Base-by-base conservation (phyloP, 2,113 vertebrate genomes). In the Ptilonorhynchus violaceus region DNA sequence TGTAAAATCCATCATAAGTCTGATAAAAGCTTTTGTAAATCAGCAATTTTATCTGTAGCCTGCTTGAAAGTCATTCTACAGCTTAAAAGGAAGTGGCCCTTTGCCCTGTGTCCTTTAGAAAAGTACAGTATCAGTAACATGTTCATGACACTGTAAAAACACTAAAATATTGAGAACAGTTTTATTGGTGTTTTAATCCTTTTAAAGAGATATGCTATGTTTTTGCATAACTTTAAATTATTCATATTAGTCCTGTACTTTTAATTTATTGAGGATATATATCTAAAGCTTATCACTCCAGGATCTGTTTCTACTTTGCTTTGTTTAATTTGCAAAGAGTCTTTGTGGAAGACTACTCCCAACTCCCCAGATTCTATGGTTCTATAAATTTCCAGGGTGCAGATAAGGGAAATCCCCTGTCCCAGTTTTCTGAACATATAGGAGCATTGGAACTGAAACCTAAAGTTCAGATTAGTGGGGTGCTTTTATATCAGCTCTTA, bases 1-100 rank as follows among this genome's bases (percentile, higher is more conserved):
- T 96, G 96, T 97, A 96, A 98, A 97, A 98, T 95, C 92, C 86
- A 98, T 96, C 96, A 92, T 89, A 94, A 95, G 94, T 59, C 88
- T 82, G 97, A 98, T 96, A 98, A 98, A 98, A 98, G 92, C 85
- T 96, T 98, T 97, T 31, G 46, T 96, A 97, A 97, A 96, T 96
- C 95, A 96, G 83, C 85, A 97, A 91, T 88, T 97, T 98, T 97
- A 97, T 97, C 97, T 97, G 78, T 89, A 88, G 93, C 90, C 96
- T 95, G 55, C 93, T 97, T 96, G 95, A 96, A 97, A 97, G 77
- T 95, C 20, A 82, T 92, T 98, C 75, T 90, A 59, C 22, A 93
- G 50, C 87, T 98, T 96, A 95, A 97, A 96, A 95, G 85, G 67
- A 91, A 78, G 58, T 62, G 60, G 58, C 52, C 50, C 35, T 97